A percentile compares a stretch with the other conserved stretches of the same genome.
Conservation (phyloP, 2,113 vertebrate genomes). For the Donacobius atricapilla region DNA sequence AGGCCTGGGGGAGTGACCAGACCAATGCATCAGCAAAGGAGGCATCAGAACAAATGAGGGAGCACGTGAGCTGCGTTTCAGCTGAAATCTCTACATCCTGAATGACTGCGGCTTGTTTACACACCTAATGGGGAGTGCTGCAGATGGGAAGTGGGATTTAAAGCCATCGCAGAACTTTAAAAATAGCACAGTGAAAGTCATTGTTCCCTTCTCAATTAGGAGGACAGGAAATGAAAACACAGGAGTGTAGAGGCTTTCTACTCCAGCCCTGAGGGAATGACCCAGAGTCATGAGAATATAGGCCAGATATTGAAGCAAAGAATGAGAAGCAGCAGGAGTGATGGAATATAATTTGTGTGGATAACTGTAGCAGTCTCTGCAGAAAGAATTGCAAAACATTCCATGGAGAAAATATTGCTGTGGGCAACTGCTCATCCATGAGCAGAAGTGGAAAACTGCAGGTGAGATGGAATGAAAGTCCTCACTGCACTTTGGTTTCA, state of each 20-base stretch:
- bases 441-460: neutral
- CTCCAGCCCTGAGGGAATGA: constrained; percentile 10
- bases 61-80: neutral
- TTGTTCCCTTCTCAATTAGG: neutral
- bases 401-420: neutral
- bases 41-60: neutral
- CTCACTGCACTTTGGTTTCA: neutral
- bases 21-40: neutral
- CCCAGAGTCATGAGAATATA: constrained; percentile 46
- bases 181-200: constrained; percentile 24
- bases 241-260: neutral
- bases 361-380: neutral
- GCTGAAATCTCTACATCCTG: neutral
- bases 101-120: neutral
- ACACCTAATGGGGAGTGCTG: neutral
- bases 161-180: constrained; percentile 5
- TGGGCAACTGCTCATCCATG: neutral
- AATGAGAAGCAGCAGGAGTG: constrained; percentile 24
- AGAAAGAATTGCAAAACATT: constrained; percentile 8
- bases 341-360: neutral
- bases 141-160: neutral
- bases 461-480: neutral
- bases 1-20: neutral
- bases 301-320: constrained; percentile 31
- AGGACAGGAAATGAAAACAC: neutral